Conservation (phyloP, 1,140 invertebrate genomes). For the Mycetomoellerius zeteki region DNA sequence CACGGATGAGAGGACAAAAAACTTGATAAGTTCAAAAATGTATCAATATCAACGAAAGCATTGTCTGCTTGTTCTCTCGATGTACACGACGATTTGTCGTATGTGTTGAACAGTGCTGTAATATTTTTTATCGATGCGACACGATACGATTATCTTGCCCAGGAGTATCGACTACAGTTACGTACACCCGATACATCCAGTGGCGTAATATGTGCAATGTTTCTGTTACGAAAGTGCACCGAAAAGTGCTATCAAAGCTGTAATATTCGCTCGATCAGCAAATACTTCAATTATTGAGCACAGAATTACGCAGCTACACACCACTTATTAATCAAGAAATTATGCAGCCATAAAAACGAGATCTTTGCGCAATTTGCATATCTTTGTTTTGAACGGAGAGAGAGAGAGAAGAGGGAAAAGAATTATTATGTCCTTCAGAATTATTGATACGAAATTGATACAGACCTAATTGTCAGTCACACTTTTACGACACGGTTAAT, state of each 20-base stretch:
- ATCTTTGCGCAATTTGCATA: conserved; percentile 32
- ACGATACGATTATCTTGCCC: conserved; percentile 32
- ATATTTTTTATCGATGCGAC: conserved; percentile 34
- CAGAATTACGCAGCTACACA: not conserved
- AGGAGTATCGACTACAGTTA: conserved; percentile 29
- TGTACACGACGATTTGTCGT: not conserved
- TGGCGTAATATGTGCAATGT: conserved; percentile 41
- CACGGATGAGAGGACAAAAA: not conserved
- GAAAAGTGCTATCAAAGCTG: conserved; percentile 15
- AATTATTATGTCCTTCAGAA: not conserved
- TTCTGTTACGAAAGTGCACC: conserved; percentile 21
- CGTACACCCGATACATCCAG: conserved; percentile 27
- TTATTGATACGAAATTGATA: not conserved
- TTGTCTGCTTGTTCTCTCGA: not conserved
- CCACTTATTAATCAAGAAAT: conserved; percentile 1
- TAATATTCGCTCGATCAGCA: conserved; percentile 39
- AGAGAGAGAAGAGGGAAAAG: not conserved
- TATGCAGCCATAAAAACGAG: not conserved
- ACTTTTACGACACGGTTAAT: conserved; percentile 11
- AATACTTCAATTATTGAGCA: conserved; percentile 47
- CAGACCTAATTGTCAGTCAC: not conserved
- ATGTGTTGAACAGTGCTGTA: not conserved
- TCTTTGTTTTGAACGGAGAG: not conserved
- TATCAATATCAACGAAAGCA: not conserved
- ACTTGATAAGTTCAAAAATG: not conserved